These are phyloP conservation scores for Upupa epops DNA, from an alignment of 2,113 vertebrate species.

Conservation along the genomic window DNA sequence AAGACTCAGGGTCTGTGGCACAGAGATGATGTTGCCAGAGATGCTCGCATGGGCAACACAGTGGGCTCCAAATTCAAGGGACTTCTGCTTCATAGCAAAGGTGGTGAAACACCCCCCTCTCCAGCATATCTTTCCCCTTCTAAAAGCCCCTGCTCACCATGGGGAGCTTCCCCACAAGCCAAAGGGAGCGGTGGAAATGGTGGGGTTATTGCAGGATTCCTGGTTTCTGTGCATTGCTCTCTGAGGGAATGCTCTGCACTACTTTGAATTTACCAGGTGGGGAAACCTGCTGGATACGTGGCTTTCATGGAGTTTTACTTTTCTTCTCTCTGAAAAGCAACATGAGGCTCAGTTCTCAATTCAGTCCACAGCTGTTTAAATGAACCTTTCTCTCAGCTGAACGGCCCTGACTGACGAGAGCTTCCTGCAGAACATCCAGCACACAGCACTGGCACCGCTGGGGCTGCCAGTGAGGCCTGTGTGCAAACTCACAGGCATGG, in stretches of 20 bases:
- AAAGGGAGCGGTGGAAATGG: not conserved
- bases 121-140: not conserved
- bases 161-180: not conserved
- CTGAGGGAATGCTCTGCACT: not conserved
- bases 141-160: not conserved
- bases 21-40: not conserved
- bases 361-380: not conserved
- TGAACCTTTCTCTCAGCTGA: not conserved
- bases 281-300: not conserved
- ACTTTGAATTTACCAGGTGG: not conserved
- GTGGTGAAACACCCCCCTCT: not conserved
- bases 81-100: not conserved
- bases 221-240: not conserved
- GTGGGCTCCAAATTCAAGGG: not conserved
- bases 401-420: not conserved
- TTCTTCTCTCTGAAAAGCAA: not conserved
- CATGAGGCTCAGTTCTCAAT: not conserved
- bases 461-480: not conserved
- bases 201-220: not conserved
- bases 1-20: not conserved
- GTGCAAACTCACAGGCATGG: not conserved
- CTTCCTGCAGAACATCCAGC: not conserved
- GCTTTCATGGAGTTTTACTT: not conserved
- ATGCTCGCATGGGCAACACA: rapidly evolving
- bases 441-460: not conserved